These are phyloP conservation scores for Drosophila peninsularis DNA, from an alignment of 2,888 invertebrate species.

Conservation along the genomic window DNA sequence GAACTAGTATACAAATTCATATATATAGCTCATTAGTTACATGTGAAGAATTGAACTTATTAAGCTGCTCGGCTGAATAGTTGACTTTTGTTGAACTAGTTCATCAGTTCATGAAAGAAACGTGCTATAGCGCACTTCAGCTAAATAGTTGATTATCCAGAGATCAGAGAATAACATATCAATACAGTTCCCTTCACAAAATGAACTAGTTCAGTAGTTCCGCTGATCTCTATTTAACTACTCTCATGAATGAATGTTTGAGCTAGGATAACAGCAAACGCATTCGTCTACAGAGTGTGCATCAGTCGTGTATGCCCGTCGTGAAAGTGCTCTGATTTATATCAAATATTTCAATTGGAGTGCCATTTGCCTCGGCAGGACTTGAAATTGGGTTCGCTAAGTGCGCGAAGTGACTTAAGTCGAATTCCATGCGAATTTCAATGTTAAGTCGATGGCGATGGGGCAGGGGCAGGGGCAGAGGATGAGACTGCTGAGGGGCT, in stretches of 20 bases:
- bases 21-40: neutral
- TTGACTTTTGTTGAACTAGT: neutral
- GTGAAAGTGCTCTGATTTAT: neutral
- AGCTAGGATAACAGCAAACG: too few species aligned
- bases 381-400: neutral
- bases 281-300: neutral
- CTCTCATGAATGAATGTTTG: too few species aligned
- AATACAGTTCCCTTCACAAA: neutral
- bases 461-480: too few species aligned
- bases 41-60: neutral
- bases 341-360: neutral
- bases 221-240: too few species aligned
- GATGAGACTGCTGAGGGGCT: neutral
- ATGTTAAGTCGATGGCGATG: conserved; percentile 5
- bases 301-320: neutral
- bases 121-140: too few species aligned
- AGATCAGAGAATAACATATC: neutral
- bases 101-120: neutral
- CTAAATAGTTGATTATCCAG: neutral
- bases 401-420: conserved; percentile 1
- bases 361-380: neutral
- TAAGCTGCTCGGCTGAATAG: too few species aligned
- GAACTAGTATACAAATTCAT: neutral
- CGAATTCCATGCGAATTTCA: conserved; percentile 7
- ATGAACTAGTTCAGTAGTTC: neutral